A percentile compares a stretch with the other conserved stretches of the same genome.
phyloP scores from a whole-genome alignment of 2,113 vertebrate genomes.

The Toxostoma redivivum region DNA sequence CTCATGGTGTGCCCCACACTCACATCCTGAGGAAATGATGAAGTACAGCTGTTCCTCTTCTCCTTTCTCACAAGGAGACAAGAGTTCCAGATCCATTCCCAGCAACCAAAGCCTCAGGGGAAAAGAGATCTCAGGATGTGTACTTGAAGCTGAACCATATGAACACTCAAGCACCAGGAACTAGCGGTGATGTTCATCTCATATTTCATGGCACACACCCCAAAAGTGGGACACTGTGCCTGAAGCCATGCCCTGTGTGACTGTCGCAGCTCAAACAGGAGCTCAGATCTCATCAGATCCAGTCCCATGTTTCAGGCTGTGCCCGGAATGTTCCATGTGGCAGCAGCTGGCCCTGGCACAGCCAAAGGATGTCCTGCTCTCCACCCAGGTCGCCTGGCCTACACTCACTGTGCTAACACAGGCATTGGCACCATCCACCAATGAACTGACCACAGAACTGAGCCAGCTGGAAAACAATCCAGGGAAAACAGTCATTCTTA shows the following conservation, averaged over 20 bases:
- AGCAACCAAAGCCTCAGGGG: background rate
- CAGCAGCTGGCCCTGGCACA: background rate
- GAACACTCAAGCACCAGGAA: background rate
- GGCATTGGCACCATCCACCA: background rate
- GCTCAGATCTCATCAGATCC: accelerated
- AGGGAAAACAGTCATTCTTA: too few species aligned
- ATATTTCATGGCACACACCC: accelerated
- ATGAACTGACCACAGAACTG: background rate
- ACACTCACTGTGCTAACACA: background rate
- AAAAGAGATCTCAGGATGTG: accelerated
- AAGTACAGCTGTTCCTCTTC: background rate
- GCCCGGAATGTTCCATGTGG: background rate
- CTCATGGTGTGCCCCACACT: background rate
- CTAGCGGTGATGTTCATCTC: too few species aligned
- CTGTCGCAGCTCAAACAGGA: background rate
- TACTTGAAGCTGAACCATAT: background rate
- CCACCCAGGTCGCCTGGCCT: background rate
- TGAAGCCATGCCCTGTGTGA: accelerated
- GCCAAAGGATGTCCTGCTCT: background rate
- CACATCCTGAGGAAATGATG: background rate
- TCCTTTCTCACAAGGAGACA: background rate
- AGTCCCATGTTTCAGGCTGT: background rate
- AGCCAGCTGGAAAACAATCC: background rate
- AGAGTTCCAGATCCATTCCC: background rate
- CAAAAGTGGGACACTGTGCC: background rate